Percentiles rank a stretch among this genome's conserved stretches.
These are phyloP conservation scores for Xanthia icteritia DNA, from an alignment of 2,888 invertebrate species.

Conservation along the genomic window DNA sequence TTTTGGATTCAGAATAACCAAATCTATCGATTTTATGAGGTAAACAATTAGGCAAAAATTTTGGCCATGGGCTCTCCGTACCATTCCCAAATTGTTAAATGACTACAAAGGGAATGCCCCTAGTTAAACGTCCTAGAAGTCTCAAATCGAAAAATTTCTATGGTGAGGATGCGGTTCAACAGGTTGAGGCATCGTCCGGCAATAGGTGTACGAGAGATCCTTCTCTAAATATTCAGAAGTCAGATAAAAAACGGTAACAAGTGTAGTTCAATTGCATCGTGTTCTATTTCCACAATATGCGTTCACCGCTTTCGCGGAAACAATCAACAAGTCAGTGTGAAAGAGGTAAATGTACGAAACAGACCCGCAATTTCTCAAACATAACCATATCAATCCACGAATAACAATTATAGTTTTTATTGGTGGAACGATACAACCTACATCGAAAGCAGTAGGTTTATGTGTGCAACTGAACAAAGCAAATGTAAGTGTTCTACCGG, in stretches of 20 bases:
- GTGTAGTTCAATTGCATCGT: slow-evolving; percentile 24
- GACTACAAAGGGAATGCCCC: not conserved
- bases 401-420: slow-evolving; percentile 24
- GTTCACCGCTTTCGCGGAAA: slow-evolving; percentile 10
- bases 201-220: slow-evolving; percentile 17
- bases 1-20: too few species aligned
- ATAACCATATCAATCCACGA: slow-evolving; percentile 24
- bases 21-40: too few species aligned
- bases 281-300: slow-evolving; percentile 30
- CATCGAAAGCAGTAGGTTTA: slow-evolving; percentile 41
- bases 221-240: slow-evolving; percentile 15
- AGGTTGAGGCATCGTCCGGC: slow-evolving; percentile 18
- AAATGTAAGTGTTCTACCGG: slow-evolving; percentile 32
- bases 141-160: not conserved
- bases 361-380: slow-evolving; percentile 17
- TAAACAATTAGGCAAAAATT: too few species aligned
- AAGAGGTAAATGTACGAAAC: slow-evolving; percentile 23
- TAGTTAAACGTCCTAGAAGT: not conserved
- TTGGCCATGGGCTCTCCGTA: too few species aligned
- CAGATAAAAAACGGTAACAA: not conserved
- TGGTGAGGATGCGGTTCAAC: not conserved
- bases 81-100: not conserved
- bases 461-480: slow-evolving; percentile 40
- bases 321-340: not conserved
- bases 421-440: slow-evolving; percentile 27